phyloP scores from a whole-genome alignment of 2,113 vertebrate species.

The western clawed frog (Xenopus tropicalis) region UCB_Xtro_10.0 CM004445.2:102976001-102976500 shows the following conservation, averaged over 20 bases:
- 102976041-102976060: slow-evolving; percentile 22
- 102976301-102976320: slow-evolving; percentile 28
- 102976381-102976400: slow-evolving; percentile 3
- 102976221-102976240: slow-evolving; percentile 39
- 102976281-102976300: slow-evolving; percentile 35
- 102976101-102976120: slow-evolving; percentile 38
- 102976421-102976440: no score
- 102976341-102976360: slow-evolving; percentile 31
- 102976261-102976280: slow-evolving; percentile 42
- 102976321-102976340: slow-evolving; percentile 30
- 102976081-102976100: slow-evolving; percentile 34
- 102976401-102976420: no score
- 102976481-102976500: no score
- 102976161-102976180: slow-evolving; percentile 34
- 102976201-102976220: slow-evolving; percentile 39
- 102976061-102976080: slow-evolving; percentile 25
- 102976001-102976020: slow-evolving; percentile 20
- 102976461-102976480: no score
- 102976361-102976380: slow-evolving; percentile 14
- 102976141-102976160: slow-evolving; percentile 6
- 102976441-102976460: no score
- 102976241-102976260: slow-evolving; percentile 31
- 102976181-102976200: slow-evolving; percentile 32
- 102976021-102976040: slow-evolving; percentile 22
- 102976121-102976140: slow-evolving; percentile 42